These are phyloP conservation scores for Scrobipalpa atriplicella DNA, from an alignment of 2,888 invertebrate genomes.

Conservation along the genomic window DNA sequence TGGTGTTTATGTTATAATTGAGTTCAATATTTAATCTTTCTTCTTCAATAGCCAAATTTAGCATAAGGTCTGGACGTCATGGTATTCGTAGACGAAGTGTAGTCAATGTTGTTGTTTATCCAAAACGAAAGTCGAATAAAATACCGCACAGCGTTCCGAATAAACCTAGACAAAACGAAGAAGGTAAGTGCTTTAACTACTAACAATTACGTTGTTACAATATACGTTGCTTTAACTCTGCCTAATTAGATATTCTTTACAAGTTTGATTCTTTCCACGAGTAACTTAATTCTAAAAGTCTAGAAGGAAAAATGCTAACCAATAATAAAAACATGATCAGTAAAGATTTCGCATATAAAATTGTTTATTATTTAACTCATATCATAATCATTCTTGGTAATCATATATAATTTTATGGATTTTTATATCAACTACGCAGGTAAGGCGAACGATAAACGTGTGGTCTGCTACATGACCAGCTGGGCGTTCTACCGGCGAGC, in stretches of 20 bases:
- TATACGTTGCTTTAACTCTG: too few relatives aligned
- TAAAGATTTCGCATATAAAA: too few relatives aligned
- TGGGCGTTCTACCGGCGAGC: conserved; percentile 94
- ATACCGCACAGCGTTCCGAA: background rate
- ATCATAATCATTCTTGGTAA: too few relatives aligned
- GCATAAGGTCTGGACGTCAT: background rate
- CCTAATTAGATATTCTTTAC: too few relatives aligned
- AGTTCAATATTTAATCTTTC: too few relatives aligned
- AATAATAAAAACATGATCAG: too few relatives aligned
- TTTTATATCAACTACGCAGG: conserved; percentile 42
- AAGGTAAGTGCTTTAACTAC: background rate
- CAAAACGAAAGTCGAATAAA: background rate
- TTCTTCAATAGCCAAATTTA: conserved; percentile 16
- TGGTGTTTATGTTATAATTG: too few relatives aligned
- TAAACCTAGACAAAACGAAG: conserved; percentile 3
- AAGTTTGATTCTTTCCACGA: too few relatives aligned
- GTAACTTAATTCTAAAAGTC: too few relatives aligned
- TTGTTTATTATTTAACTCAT: too few relatives aligned
- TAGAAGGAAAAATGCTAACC: too few relatives aligned
- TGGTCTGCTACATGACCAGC: conserved; percentile 94
- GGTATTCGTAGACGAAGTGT: background rate
- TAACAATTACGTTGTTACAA: background rate
- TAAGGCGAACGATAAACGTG: conserved; percentile 72
- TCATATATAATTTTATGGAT: background rate
- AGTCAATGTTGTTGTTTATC: background rate